Conservation (phyloP, 92 coral and sea anemone genomes). For the Pocillopora meandrina region DNA sequence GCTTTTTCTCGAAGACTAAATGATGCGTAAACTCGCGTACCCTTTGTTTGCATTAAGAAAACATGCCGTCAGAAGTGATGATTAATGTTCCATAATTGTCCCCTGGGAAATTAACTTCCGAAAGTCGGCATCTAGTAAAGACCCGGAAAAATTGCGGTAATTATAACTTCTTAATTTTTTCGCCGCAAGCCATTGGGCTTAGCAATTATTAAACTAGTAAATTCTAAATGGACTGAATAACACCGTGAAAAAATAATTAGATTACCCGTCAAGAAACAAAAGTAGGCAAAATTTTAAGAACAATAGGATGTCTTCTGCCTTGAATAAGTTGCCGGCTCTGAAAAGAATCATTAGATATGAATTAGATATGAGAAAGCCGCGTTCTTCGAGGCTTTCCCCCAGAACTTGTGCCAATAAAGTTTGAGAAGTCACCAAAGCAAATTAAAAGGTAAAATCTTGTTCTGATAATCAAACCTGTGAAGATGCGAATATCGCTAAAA, state of each 20-base stretch:
- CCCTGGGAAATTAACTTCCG: constrained; percentile 21
- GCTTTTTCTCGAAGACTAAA: background rate
- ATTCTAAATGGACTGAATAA: background rate
- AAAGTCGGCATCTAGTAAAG: background rate
- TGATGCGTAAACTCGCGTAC: constrained; percentile 15
- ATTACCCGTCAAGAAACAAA: background rate
- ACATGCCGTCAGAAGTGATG: constrained; percentile 3
- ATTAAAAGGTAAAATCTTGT: too few species aligned
- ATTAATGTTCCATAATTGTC: constrained; percentile 13
- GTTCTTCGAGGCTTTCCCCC: too few species aligned
- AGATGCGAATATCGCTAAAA: too few species aligned
- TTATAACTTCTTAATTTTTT: background rate
- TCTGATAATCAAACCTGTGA: too few species aligned
- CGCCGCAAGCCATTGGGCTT: background rate
- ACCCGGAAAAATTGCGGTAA: background rate
- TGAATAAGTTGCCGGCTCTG: too few species aligned
- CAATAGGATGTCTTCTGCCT: too few species aligned
- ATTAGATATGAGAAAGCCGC: too few species aligned
- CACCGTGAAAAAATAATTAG: background rate
- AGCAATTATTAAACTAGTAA: background rate
- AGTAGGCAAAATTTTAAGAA: too few species aligned
- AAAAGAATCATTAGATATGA: too few species aligned
- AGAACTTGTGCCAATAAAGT: too few species aligned
- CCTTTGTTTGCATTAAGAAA: constrained; percentile 21
- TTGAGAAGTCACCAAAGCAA: too few species aligned